Evolutionary conservation across 2,797 vertebrate species (phyloP).

Genomic region (Heliangelus exortis): DNA sequence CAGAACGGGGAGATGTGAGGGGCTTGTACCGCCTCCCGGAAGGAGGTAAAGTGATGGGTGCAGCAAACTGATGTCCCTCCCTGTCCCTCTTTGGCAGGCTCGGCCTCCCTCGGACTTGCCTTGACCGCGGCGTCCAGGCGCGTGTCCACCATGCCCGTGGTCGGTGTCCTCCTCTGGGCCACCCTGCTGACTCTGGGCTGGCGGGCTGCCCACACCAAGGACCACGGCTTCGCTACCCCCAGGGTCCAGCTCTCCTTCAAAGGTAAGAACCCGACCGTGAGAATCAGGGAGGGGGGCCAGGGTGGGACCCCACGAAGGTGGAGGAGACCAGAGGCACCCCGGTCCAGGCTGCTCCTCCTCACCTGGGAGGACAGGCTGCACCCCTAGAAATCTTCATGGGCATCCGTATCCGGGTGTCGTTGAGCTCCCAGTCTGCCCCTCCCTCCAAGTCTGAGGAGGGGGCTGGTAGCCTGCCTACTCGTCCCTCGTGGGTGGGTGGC

Average conservation of each 20-base stretch:
- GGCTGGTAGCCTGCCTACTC: not conserved
- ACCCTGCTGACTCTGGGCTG: conserved; percentile 79
- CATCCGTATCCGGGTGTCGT: not conserved
- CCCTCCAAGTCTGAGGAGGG: not conserved
- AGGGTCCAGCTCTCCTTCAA: conserved; percentile 81
- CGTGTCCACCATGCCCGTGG: conserved; percentile 76
- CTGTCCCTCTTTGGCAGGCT: conserved; percentile 56
- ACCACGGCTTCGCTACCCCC: conserved; percentile 68
- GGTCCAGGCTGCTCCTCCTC: not conserved
- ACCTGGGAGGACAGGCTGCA: not conserved
- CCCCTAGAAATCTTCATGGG: not conserved
- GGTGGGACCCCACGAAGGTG: not conserved
- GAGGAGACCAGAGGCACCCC: not conserved
- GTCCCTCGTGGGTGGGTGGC: not conserved
- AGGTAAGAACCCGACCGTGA: conserved; percentile 64
- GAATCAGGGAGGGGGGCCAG: fast-evolving
- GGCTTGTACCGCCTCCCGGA: fast-evolving
- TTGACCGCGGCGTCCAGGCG: not conserved
- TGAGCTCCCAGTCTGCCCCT: not conserved
- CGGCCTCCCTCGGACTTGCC: not conserved
- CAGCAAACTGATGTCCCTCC: not conserved
- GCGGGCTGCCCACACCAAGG: conserved; percentile 72
- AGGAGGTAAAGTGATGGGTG: not conserved
- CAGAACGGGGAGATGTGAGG: not conserved
- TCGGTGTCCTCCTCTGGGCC: conserved; percentile 76